Evolutionary conservation across 2,888 invertebrate species (phyloP).

Genomic region (Acanthosepion pharaonis): DNA sequence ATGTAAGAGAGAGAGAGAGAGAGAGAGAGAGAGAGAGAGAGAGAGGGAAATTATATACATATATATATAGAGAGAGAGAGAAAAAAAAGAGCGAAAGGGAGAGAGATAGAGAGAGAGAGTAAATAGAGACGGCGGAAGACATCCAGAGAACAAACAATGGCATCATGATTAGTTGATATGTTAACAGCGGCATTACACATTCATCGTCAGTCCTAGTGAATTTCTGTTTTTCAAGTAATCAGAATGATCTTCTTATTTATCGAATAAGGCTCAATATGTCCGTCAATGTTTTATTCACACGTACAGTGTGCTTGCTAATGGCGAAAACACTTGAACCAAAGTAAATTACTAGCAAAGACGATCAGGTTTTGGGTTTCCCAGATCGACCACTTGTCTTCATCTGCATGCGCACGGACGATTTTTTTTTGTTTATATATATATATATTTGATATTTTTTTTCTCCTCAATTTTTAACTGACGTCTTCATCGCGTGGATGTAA

Average conservation of each 20-base stretch:
- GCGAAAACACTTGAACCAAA: not conserved
- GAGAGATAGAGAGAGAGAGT: not conserved
- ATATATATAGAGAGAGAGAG: not conserved
- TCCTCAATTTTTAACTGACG: not conserved
- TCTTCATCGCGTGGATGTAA: not conserved
- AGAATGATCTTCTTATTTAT: no score
- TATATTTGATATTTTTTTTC: not conserved
- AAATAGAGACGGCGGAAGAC: not conserved
- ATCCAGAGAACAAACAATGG: not conserved
- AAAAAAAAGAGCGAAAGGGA: not conserved
- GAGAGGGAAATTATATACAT: not conserved
- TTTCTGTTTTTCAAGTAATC: not conserved
- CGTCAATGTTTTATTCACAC: not conserved
- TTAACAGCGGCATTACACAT: not conserved
- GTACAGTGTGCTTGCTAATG: not conserved
- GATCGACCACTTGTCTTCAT: not conserved
- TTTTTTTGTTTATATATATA: no score
- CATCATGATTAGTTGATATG: not conserved
- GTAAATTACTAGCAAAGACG: not conserved
- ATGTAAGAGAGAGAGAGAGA: not conserved
- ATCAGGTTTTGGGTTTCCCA: not conserved
- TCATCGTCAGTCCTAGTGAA: not conserved
- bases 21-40: not conserved
- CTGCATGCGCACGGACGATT: not conserved
- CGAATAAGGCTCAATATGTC: not conserved